Evolutionary conservation across 2,888 invertebrate species (phyloP).

Genomic region (Yponomeuta plumbellus): DNA sequence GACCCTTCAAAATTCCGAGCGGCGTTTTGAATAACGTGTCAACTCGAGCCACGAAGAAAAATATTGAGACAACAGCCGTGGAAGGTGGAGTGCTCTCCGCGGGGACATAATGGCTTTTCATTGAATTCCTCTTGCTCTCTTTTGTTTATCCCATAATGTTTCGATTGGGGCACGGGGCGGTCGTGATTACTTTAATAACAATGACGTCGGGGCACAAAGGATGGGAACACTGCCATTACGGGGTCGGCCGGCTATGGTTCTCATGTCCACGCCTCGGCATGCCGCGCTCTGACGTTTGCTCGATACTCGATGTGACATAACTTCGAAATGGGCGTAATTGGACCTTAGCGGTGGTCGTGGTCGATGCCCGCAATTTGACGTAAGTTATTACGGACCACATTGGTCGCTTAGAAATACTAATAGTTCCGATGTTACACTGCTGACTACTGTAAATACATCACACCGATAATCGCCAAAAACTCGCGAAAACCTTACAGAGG

Average conservation of each 20-base stretch:
- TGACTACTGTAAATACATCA: background rate
- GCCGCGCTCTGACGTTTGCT: conserved; percentile 41
- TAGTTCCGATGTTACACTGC: no score
- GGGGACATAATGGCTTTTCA: conserved; percentile 74
- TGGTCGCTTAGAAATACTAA: background rate
- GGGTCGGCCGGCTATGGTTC: conserved; percentile 58
- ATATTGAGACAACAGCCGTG: conserved; percentile 70
- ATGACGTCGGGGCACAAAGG: conserved; percentile 67
- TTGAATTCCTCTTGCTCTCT: conserved; percentile 72
- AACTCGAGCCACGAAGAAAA: conserved; percentile 70
- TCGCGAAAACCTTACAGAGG: no score
- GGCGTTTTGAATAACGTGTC: conserved; percentile 71
- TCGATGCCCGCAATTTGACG: background rate
- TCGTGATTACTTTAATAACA: conserved; percentile 76
- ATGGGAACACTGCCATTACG: conserved; percentile 64
- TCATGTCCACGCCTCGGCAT: conserved; percentile 53
- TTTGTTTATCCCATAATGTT: conserved; percentile 76
- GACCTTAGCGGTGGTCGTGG: background rate
- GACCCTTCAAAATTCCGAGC: conserved; percentile 69
- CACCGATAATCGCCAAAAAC: no score
- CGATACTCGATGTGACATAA: background rate
- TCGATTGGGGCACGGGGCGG: conserved; percentile 69
- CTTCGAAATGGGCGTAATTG: conserved; percentile 1
- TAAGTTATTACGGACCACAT: background rate
- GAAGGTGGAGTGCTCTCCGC: conserved; percentile 51